A percentile compares a stretch with the other conserved stretches of the same genome.
These are phyloP conservation scores for Drosophila infuscata DNA, from an alignment of 2,888 invertebrate genomes.

Conservation along the genomic window DNA sequence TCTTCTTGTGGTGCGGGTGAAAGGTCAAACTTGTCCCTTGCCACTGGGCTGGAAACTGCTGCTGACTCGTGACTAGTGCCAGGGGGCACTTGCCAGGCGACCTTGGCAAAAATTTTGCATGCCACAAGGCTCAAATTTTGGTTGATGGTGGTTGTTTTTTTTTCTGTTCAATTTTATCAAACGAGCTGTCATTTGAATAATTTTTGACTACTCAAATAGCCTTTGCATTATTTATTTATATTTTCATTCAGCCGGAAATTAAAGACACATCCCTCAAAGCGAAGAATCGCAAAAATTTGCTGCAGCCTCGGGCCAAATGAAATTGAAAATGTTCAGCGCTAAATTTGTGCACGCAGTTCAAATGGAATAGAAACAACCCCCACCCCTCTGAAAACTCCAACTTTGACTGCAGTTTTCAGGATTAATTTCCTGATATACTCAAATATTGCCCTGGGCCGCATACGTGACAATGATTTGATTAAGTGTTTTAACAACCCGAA, in stretches of 20 bases:
- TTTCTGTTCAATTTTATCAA: constrained; percentile 55
- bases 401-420: constrained; percentile 63
- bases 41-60: background rate
- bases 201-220: constrained; percentile 62
- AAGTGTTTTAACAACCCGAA: constrained; percentile 28
- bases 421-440: constrained; percentile 74
- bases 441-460: constrained; percentile 50
- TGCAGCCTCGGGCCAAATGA: constrained; percentile 71
- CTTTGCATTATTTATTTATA: constrained; percentile 50
- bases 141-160: constrained; percentile 4
- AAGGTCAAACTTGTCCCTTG: constrained; percentile 28
- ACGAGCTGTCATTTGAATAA: constrained; percentile 59
- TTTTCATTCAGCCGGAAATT: constrained; percentile 62
- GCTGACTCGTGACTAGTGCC: constrained; percentile 20
- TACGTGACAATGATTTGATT: constrained; percentile 81
- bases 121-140: constrained; percentile 12
- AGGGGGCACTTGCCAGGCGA: background rate
- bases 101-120: constrained; percentile 23
- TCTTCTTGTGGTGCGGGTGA: constrained; percentile 6
- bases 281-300: constrained; percentile 30
- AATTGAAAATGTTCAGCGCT: constrained; percentile 75
- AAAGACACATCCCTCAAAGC: constrained; percentile 55
- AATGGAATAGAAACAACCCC: constrained; percentile 8
- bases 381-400: constrained; percentile 29
- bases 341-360: constrained; percentile 27